Percentiles rank a stretch among this genome's conserved stretches.
Conservation (phyloP, 1,140 invertebrate genomes). For the Bombus confusus region DNA sequence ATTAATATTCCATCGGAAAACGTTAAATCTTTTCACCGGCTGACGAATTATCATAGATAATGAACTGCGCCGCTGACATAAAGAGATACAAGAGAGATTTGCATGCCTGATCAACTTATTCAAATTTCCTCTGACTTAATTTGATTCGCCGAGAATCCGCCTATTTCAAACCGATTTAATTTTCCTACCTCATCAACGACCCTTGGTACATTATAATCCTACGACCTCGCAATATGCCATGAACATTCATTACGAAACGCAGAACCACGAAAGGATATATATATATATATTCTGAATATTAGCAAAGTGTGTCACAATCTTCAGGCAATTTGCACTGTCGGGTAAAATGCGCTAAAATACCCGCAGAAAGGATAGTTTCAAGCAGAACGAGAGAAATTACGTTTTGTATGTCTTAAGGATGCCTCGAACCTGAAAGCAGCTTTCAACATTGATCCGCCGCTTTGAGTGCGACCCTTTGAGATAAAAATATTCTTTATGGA, state of each 20-base stretch:
- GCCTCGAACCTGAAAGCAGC: neutral
- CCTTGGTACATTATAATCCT: neutral
- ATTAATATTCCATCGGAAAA: neutral
- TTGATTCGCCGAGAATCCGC: neutral
- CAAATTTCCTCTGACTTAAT: slow-evolving; percentile 19
- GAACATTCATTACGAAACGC: neutral
- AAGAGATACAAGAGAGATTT: slow-evolving; percentile 1
- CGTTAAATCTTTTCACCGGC: neutral
- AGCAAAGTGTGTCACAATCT: neutral
- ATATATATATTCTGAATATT: neutral
- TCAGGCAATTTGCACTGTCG: neutral
- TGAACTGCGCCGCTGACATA: neutral
- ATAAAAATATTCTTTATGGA: slow-evolving; percentile 8
- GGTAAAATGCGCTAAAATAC: neutral
- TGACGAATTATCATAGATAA: neutral
- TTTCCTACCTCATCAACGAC: neutral
- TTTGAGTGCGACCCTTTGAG: neutral
- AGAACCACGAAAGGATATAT: neutral
- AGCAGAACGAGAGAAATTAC: neutral
- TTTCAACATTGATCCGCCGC: neutral
- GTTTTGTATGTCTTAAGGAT: neutral
- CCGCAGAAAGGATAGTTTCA: neutral
- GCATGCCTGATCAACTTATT: slow-evolving; percentile 19
- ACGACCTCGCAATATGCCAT: neutral
- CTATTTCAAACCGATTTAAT: neutral